These are phyloP conservation scores for Brassicogethes aeneus DNA, from an alignment of 2,888 invertebrate genomes.

Conservation along the genomic window DNA sequence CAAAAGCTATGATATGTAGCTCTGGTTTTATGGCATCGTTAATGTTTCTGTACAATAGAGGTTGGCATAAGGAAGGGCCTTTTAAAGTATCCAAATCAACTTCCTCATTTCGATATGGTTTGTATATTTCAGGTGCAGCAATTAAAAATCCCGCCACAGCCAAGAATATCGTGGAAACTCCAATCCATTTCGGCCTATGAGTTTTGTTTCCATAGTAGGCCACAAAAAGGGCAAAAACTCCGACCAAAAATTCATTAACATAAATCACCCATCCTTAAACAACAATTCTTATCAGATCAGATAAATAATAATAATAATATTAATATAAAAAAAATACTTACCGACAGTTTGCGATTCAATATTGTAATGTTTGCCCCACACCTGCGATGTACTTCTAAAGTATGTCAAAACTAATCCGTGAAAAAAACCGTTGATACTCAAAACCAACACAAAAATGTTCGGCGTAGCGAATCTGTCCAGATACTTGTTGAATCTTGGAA, in stretches of 20 bases:
- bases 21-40: not conserved
- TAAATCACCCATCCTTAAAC: conserved; percentile 51
- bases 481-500: conserved; percentile 39
- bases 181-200: conserved; percentile 52
- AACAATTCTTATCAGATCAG: conserved; percentile 6
- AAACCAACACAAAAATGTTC: conserved; percentile 39
- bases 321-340: conserved; percentile 27
- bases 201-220: conserved; percentile 51
- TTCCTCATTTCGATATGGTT: conserved; percentile 27
- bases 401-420: conserved; percentile 44
- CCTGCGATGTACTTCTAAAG: conserved; percentile 44
- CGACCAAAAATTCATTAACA: conserved; percentile 46
- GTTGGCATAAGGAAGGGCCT: conserved; percentile 20
- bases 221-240: conserved; percentile 44
- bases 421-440: conserved; percentile 36
- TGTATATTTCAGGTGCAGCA: conserved; percentile 48
- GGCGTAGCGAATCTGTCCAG: conserved; percentile 41
- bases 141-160: conserved; percentile 43
- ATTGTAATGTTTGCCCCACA: conserved; percentile 41
- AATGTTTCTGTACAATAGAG: not conserved
- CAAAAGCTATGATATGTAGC: conserved; percentile 18
- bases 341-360: conserved; percentile 40
- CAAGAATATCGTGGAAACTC: conserved; percentile 47
- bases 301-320: conserved; percentile 5
- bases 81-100: conserved; percentile 10